A percentile compares a stretch with the other conserved stretches of the same genome.
phyloP scores from a whole-genome alignment of 2,113 vertebrate genomes.

The Pachyramphus minor region DNA sequence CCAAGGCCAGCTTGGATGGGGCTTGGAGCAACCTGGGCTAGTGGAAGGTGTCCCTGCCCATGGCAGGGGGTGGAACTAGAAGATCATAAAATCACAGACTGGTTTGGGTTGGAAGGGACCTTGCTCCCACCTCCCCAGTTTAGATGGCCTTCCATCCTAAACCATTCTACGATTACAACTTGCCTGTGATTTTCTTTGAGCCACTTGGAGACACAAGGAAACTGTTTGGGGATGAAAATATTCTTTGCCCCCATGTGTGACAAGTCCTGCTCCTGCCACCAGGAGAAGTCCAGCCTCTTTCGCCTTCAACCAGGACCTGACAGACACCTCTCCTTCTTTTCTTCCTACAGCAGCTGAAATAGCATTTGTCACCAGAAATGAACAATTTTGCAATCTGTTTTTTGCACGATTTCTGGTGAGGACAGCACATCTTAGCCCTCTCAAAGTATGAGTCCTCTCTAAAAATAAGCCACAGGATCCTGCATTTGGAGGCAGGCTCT shows the following conservation, averaged over 20 bases:
- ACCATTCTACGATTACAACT: background rate
- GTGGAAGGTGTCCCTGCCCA: background rate
- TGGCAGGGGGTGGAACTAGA: background rate
- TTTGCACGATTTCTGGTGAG: background rate
- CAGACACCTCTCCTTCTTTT: accelerated
- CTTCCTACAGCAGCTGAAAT: background rate
- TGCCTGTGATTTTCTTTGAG: background rate
- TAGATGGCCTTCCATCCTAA: background rate
- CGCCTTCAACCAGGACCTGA: background rate
- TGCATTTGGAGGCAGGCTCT: background rate
- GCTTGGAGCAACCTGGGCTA: background rate
- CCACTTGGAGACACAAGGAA: background rate
- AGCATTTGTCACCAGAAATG: background rate
- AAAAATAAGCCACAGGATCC: background rate
- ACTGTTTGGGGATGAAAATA: background rate
- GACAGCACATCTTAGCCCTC: background rate
- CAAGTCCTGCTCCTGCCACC: background rate
- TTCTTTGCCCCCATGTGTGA: background rate
- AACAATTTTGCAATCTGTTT: background rate
- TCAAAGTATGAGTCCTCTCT: background rate
- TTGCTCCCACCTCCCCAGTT: background rate
- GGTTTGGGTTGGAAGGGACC: background rate
- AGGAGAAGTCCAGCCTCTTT: background rate
- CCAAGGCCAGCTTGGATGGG: background rate
- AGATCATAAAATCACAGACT: background rate